Evolutionary conservation across 2,797 vertebrate species (phyloP), one percentile per base, ranked within the genome.

Genomic region (Clamator glandarius): DNA sequence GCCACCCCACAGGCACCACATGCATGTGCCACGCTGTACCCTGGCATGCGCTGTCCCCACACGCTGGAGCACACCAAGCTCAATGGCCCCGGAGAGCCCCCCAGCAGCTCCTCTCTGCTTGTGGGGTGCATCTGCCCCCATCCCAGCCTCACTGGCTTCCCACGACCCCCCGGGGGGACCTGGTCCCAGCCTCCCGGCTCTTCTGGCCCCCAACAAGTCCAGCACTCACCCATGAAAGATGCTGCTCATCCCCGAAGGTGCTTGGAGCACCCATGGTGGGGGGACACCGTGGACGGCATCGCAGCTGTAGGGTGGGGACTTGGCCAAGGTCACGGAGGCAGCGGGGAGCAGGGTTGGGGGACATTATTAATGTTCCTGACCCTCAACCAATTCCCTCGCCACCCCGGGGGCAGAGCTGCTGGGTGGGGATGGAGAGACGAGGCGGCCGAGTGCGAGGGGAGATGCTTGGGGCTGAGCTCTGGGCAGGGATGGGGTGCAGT

Each of bases 51-150:
- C 55, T 4, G 19, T 76, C 76, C 85, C 87, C 51, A 36, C 1
- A 2, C 1, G 1, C 44, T 2, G 26, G 39, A 9, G 6, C 54
- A n/a, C 0, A 0, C 54, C 1, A 8, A 84, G 29, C 59, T 44
- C 55, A 2, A 64, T 0, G 76, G 8, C 54, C 21, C 35, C 8
- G 0, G 62, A 41, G n/a, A 61, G 25, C 21, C 29, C 42, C 4
- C 20, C 55, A 21, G 26, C 52, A 59, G 4, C 15, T 20, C 18
- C 48, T 41, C 29, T 74, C n/a, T n/a, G 19, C n/a, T 91, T 68
- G 44, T 2, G 21, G 44, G 50, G 58, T 26, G 44, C 69, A 19
- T 46, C 6, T 73, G 3, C 28, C 29, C 2, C 2, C 36, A 19
- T 1, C 11, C 21, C 58, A 67, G 39, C 11, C 6, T 66, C 36